Conservation (phyloP, 2,888 invertebrate species). For the Nemurella pictetii region DNA sequence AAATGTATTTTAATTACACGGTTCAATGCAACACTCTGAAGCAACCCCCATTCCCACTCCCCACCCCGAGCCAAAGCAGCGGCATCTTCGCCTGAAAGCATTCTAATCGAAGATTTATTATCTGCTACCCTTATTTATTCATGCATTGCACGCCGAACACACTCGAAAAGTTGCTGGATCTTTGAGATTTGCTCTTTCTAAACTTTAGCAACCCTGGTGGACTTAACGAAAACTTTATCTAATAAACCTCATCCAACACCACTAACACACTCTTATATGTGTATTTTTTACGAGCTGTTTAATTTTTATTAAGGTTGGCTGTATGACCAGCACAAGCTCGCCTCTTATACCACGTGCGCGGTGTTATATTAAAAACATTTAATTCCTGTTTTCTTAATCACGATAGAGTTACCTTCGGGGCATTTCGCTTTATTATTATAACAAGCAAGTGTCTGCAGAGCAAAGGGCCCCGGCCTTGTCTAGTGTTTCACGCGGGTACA, state of each 20-base stretch:
- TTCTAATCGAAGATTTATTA: constrained; percentile 25
- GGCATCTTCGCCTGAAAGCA: neutral
- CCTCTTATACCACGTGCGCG: too few relatives aligned
- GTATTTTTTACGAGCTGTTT: neutral
- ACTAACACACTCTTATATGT: too few relatives aligned
- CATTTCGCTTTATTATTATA: constrained; percentile 1
- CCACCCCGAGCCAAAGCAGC: neutral
- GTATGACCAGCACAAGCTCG: too few relatives aligned
- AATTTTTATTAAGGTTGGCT: neutral
- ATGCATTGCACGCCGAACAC: constrained; percentile 4
- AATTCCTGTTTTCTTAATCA: constrained; percentile 13
- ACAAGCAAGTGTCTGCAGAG: neutral
- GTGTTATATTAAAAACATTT: neutral
- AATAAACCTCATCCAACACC: too few relatives aligned
- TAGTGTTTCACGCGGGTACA: neutral
- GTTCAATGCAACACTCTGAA: constrained; percentile 1
- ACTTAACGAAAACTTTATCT: neutral
- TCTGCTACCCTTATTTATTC: constrained; percentile 11
- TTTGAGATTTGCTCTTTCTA: neutral
- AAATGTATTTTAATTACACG: constrained; percentile 25
- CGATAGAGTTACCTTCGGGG: constrained; percentile 1
- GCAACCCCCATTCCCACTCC: neutral
- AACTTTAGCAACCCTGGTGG: neutral
- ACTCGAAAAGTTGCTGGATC: neutral
- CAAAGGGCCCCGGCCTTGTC: neutral